These are phyloP conservation scores for Platyrinchus mystaceus DNA, from an alignment of 2,797 vertebrate species.

Conservation along the genomic window DNA sequence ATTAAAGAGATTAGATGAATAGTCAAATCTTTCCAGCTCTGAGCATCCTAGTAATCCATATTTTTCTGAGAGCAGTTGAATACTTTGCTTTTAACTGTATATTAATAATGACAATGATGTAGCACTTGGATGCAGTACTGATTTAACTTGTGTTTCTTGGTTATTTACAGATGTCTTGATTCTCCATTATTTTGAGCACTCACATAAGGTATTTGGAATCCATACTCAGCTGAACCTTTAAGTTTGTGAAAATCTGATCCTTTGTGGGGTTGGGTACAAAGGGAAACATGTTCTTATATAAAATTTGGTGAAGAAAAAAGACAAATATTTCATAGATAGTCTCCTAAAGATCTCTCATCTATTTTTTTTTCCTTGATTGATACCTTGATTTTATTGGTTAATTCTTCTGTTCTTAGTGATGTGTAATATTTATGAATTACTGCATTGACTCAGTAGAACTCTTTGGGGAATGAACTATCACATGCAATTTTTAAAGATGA, in stretches of 20 bases:
- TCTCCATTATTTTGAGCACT: background rate
- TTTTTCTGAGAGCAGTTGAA: background rate
- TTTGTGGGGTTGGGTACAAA: background rate
- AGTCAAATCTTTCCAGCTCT: background rate
- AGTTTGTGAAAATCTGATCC: background rate
- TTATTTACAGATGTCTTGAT: background rate
- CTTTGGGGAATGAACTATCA: background rate
- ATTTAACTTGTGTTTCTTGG: background rate
- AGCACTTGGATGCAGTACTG: background rate
- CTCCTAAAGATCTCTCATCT: background rate
- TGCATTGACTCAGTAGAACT: background rate
- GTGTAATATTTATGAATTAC: background rate
- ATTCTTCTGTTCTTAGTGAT: background rate
- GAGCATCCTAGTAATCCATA: background rate
- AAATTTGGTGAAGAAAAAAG: background rate
- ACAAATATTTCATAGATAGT: background rate
- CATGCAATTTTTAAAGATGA: background rate
- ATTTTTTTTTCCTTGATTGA: background rate
- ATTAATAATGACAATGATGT: background rate
- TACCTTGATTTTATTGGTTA: background rate
- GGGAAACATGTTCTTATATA: background rate
- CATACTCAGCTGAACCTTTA: background rate
- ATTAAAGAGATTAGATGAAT: background rate
- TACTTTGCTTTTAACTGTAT: background rate
- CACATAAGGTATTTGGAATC: background rate